A percentile compares a stretch with the other conserved stretches of the same genome.
Evolutionary conservation across 1,140 invertebrate genomes (phyloP).

Genomic region (Pinna nobilis): DNA sequence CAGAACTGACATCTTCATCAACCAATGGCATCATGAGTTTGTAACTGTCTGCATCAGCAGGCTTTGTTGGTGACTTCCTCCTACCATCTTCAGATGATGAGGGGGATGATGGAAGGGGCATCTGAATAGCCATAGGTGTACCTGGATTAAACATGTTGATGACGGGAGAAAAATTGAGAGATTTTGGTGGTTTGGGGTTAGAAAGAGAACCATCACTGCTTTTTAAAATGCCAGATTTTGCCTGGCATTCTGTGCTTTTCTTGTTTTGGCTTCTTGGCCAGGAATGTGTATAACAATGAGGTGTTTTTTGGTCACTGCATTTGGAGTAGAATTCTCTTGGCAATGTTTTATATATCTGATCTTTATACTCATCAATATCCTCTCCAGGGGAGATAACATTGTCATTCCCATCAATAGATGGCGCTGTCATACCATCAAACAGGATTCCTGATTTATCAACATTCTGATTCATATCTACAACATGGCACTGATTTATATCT

Average conservation of each 20-base stretch:
- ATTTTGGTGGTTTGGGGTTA: slow-evolving; percentile 55
- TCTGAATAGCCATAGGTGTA: slow-evolving; percentile 47
- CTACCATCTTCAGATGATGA: slow-evolving; percentile 48
- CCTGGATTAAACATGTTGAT: slow-evolving; percentile 62
- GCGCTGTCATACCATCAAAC: not conserved
- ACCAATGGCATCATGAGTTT: slow-evolving; percentile 47
- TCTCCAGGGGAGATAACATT: not conserved
- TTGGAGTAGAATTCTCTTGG: slow-evolving; percentile 11
- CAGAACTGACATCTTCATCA: not conserved
- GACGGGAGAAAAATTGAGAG: slow-evolving; percentile 65
- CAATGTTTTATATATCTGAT: slow-evolving; percentile 28
- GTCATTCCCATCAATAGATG: slow-evolving; percentile 11
- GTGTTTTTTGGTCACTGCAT: slow-evolving; percentile 18
- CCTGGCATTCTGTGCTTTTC: slow-evolving; percentile 27
- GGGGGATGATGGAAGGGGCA: slow-evolving; percentile 54
- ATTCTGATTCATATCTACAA: slow-evolving; percentile 32
- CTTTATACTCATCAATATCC: slow-evolving; percentile 28
- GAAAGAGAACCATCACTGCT: slow-evolving; percentile 50
- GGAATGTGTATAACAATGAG: slow-evolving; percentile 53
- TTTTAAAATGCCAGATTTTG: slow-evolving; percentile 62
- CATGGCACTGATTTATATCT: slow-evolving; percentile 9
- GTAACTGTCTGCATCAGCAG: slow-evolving; percentile 41
- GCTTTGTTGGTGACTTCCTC: slow-evolving; percentile 10
- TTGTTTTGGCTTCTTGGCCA: slow-evolving; percentile 60
- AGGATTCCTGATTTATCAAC: not conserved